These are phyloP conservation scores for Taeniopygia guttata DNA, from an alignment of 2,797 vertebrate species.

Conservation along the genomic window DNA sequence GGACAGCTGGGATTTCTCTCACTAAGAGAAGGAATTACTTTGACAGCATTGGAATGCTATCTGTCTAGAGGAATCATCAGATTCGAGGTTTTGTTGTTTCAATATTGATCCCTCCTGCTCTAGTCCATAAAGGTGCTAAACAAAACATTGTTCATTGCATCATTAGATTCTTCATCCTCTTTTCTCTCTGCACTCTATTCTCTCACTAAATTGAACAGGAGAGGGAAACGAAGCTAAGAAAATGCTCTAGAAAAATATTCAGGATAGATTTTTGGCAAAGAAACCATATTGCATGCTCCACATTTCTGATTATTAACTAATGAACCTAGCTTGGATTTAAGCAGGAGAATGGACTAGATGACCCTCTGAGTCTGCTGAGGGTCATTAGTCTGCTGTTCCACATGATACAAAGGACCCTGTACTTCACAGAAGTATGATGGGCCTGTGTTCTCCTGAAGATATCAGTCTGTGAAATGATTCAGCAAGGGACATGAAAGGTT, in stretches of 20 bases:
- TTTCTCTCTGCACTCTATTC: not conserved
- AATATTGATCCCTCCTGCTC: not conserved
- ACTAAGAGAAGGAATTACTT: not conserved
- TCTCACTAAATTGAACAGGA: not conserved
- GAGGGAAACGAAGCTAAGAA: not conserved
- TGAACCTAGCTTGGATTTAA: not conserved
- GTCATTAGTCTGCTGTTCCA: not conserved
- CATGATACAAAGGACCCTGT: not conserved
- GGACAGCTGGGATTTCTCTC: not conserved
- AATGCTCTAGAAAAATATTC: not conserved
- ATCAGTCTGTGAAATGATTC: not conserved
- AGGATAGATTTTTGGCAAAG: not conserved
- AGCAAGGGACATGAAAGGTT: not conserved
- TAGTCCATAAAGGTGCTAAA: not conserved
- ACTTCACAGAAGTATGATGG: not conserved
- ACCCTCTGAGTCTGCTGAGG: too few species aligned
- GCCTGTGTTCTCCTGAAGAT: not conserved
- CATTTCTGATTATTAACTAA: not conserved
- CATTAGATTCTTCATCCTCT: not conserved
- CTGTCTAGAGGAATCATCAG: not conserved
- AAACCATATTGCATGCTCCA: not conserved
- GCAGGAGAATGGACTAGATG: not conserved
- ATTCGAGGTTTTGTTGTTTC: not conserved
- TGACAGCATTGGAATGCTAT: not conserved
- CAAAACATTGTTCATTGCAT: not conserved